These are phyloP conservation scores for Eristalis tenax DNA, from an alignment of 2,888 invertebrate species.

Conservation along the genomic window DNA sequence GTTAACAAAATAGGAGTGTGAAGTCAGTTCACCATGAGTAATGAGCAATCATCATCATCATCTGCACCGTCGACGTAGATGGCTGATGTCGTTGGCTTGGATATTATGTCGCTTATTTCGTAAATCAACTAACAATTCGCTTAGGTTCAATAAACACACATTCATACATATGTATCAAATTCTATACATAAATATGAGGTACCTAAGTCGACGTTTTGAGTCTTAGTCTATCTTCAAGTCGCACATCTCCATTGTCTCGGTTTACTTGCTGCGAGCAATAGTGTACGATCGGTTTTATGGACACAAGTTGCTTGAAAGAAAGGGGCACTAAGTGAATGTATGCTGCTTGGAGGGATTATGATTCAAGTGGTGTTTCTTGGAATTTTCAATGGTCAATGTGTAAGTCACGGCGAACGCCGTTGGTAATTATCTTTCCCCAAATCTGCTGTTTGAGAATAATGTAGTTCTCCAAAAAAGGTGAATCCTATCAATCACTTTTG, in stretches of 20 bases:
- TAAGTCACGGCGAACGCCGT: not conserved
- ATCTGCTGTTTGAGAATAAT: not conserved
- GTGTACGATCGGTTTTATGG: conserved; percentile 37
- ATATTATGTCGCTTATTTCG: conserved; percentile 59
- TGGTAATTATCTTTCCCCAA: not conserved
- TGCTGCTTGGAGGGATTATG: conserved; percentile 1
- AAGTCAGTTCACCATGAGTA: conserved; percentile 64
- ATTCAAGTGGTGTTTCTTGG: conserved; percentile 5
- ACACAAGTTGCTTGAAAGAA: not conserved
- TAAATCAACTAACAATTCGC: conserved; percentile 61
- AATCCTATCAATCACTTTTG: not conserved
- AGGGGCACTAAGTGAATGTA: not conserved
- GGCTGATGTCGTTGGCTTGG: conserved; percentile 28
- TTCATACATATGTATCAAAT: conserved; percentile 8
- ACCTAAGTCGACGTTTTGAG: conserved; percentile 17
- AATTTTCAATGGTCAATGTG: not conserved
- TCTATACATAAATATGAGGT: conserved; percentile 14
- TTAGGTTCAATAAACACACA: conserved; percentile 59
- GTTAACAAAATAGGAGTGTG: conserved; percentile 63
- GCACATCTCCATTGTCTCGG: conserved; percentile 4
- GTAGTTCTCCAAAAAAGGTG: not conserved
- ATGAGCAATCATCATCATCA: conserved; percentile 61
- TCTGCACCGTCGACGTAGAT: conserved; percentile 1
- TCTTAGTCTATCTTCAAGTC: conserved; percentile 11
- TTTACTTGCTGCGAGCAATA: conserved; percentile 1